A percentile compares a stretch with the other conserved stretches of the same genome.
phyloP scores from a whole-genome alignment of 2,113 vertebrate genomes.

The Stigmatopora nigra region DNA sequence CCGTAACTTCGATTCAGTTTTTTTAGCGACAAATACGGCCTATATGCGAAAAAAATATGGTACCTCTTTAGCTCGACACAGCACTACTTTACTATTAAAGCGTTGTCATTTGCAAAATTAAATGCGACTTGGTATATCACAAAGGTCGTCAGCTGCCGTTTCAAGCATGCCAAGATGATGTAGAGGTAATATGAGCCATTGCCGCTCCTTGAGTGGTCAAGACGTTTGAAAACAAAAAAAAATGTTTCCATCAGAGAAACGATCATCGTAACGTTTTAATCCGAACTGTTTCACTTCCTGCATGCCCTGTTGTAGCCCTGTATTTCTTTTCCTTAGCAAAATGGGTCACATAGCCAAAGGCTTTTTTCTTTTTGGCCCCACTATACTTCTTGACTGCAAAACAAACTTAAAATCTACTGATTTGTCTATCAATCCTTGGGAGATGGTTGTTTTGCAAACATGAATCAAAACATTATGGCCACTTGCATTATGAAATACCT shows the following conservation, averaged over 20 bases:
- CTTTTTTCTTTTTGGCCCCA: constrained; percentile 39
- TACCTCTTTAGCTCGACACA: too few species aligned
- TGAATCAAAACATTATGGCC: background rate
- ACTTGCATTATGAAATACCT: background rate
- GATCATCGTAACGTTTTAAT: constrained; percentile 19
- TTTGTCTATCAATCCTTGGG: constrained; percentile 17
- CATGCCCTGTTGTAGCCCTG: constrained; percentile 44
- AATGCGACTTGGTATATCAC: too few species aligned
- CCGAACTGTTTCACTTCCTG: constrained; percentile 39
- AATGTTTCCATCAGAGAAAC: background rate
- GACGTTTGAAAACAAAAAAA: too few species aligned
- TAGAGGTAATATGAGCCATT: too few species aligned
- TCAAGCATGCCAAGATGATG: too few species aligned
- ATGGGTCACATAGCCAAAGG: constrained; percentile 47
- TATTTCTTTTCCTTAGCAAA: constrained; percentile 51
- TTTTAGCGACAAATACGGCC: too few species aligned
- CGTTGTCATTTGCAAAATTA: too few species aligned
- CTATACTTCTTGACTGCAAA: constrained; percentile 27
- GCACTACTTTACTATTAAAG: too few species aligned
- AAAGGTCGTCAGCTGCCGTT: too few species aligned
- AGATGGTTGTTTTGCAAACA: constrained; percentile 10
- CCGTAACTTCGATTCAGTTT: too few species aligned
- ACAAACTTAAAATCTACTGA: constrained; percentile 22
- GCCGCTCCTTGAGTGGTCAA: too few species aligned
- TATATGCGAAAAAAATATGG: too few species aligned